Percentiles rank a stretch among this genome's conserved stretches.
phyloP scores from a whole-genome alignment of 2,888 invertebrate species.

The Eupithecia abbreviata region DNA sequence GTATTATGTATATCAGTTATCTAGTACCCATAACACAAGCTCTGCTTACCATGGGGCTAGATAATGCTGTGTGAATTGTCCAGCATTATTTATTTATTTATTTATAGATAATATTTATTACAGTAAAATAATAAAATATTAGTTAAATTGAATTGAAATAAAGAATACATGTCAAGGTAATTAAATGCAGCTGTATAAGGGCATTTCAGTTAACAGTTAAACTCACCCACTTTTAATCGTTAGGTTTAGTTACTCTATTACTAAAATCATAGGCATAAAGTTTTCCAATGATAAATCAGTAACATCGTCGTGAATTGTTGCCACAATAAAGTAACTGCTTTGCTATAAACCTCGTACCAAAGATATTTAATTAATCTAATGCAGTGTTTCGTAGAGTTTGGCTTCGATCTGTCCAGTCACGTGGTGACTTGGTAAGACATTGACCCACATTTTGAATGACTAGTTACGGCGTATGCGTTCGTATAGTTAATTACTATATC shows the following conservation, averaged over 20 bases:
- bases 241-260: background rate
- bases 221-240: background rate
- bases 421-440: slow-evolving; percentile 49
- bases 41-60: too few relatives aligned
- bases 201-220: too few relatives aligned
- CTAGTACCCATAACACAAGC: too few relatives aligned
- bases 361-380: slow-evolving; percentile 64
- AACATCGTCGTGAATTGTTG: background rate
- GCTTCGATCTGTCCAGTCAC: slow-evolving; percentile 29
- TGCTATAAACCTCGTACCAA: slow-evolving; percentile 41
- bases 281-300: background rate
- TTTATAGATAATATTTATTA: too few relatives aligned
- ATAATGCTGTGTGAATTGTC: too few relatives aligned
- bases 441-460: slow-evolving; percentile 53
- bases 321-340: background rate
- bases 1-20: too few relatives aligned
- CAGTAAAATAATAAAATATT: too few relatives aligned
- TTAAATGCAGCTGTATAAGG: too few relatives aligned
- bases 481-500: background rate
- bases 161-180: too few relatives aligned
- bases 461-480: background rate
- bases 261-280: background rate
- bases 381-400: slow-evolving; percentile 49
- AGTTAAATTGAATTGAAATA: too few relatives aligned
- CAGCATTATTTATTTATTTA: too few relatives aligned